These are phyloP conservation scores for Microctenopoma steveboyesi DNA, from an alignment of 2,797 vertebrate species.

Conservation along the genomic window DNA sequence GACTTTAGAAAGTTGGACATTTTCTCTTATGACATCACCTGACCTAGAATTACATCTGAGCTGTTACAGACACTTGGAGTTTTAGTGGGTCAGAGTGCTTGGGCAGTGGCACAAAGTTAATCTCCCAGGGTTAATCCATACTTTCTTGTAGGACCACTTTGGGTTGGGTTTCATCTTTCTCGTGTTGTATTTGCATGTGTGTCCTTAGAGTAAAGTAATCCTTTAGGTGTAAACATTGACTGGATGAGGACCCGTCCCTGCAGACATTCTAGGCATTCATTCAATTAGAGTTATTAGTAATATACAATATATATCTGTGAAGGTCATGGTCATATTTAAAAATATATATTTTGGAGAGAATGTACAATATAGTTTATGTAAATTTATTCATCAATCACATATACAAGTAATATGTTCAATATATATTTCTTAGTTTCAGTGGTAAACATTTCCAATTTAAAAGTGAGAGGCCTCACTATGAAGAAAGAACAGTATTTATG, in stretches of 20 bases:
- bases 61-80: conserved; percentile 15
- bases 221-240: neutral
- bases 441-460: neutral
- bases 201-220: conserved; percentile 5
- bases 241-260: neutral
- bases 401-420: conserved; percentile 22
- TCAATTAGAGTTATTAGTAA: conserved; percentile 1
- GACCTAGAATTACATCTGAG: conserved; percentile 29
- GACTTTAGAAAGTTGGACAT: conserved; percentile 12
- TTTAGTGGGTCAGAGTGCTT: neutral
- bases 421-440: conserved; percentile 18
- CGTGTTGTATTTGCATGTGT: conserved; percentile 8
- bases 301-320: too few relatives aligned
- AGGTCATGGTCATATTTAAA: too few relatives aligned
- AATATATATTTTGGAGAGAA: neutral
- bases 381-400: conserved; percentile 20
- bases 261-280: neutral
- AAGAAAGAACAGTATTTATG: conserved; percentile 15
- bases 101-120: neutral
- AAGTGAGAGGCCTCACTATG: neutral
- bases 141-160: conserved; percentile 1
- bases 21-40: conserved; percentile 28
- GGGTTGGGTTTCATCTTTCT: conserved; percentile 7
- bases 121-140: neutral
- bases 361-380: conserved; percentile 18